phyloP scores from a whole-genome alignment of 2,888 invertebrate genomes.

The Fragum sueziense region DNA sequence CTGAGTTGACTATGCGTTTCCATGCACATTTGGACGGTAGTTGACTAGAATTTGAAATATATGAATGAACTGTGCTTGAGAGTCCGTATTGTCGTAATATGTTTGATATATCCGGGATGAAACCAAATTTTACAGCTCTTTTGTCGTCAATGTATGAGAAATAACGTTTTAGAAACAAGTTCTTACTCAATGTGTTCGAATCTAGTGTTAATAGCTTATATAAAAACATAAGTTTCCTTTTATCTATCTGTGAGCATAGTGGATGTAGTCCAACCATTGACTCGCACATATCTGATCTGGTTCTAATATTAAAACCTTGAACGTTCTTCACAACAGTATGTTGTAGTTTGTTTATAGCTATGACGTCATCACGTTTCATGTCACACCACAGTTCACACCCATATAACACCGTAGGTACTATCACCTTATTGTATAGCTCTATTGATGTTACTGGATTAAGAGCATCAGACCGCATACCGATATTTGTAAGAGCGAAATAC shows the following conservation, averaged over 20 bases:
- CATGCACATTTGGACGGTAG: not conserved
- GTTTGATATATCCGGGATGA: slow-evolving; percentile 4
- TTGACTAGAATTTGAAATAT: not conserved
- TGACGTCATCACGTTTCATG: not conserved
- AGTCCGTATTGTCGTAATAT: not conserved
- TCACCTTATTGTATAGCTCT: slow-evolving; percentile 1
- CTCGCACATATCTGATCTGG: slow-evolving; percentile 16
- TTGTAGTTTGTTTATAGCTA: not conserved
- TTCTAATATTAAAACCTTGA: slow-evolving; percentile 7
- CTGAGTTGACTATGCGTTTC: not conserved
- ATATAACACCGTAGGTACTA: slow-evolving; percentile 5
- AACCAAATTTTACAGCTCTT: not conserved
- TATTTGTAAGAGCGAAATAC: not conserved
- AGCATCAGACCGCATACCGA: not conserved
- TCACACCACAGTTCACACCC: slow-evolving; percentile 19
- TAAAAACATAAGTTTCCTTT: not conserved
- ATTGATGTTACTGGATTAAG: not conserved
- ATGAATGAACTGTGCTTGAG: not conserved
- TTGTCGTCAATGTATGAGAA: not conserved
- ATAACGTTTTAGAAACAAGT: slow-evolving; percentile 2
- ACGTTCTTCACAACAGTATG: slow-evolving; percentile 8
- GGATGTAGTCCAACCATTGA: slow-evolving; percentile 1
- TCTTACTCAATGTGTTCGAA: not conserved
- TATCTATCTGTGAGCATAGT: not conserved
- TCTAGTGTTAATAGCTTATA: slow-evolving; percentile 6